Conservation (phyloP, 2,113 vertebrate genomes). For the Stigmatopora argus region DNA sequence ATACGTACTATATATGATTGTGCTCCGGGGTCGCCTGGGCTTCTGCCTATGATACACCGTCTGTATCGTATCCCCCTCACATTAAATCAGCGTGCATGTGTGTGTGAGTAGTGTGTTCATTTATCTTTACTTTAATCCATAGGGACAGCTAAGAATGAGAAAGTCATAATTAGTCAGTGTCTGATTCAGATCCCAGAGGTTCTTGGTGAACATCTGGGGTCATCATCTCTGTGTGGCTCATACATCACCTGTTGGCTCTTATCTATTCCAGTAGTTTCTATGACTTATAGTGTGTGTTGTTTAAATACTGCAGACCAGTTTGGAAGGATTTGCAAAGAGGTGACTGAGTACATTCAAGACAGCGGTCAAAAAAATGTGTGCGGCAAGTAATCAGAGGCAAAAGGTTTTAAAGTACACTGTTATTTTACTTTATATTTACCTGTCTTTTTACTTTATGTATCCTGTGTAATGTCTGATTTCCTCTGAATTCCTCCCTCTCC, state of each 20-base stretch:
- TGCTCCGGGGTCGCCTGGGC: neutral
- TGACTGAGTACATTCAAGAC: neutral
- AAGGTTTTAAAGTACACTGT: neutral
- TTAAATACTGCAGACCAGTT: conserved; percentile 20
- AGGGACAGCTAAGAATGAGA: conserved; percentile 45
- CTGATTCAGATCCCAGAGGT: conserved; percentile 60
- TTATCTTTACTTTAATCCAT: conserved; percentile 25
- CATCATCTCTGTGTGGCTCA: conserved; percentile 53
- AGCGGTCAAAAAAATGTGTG: neutral
- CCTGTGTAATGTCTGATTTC: conserved; percentile 15
- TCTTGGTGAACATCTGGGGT: conserved; percentile 57
- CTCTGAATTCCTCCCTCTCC: conserved; percentile 36
- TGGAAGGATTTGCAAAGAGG: conserved; percentile 10
- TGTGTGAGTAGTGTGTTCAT: conserved; percentile 11
- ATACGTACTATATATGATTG: neutral
- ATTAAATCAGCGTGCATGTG: conserved; percentile 29
- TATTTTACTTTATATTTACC: conserved; percentile 18
- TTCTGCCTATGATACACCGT: conserved; percentile 14
- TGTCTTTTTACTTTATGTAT: conserved; percentile 18
- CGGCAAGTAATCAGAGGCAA: conserved; percentile 6
- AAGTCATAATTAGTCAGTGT: conserved; percentile 50
- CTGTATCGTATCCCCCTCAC: conserved; percentile 36
- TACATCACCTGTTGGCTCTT: conserved; percentile 40
- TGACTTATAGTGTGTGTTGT: conserved; percentile 39
- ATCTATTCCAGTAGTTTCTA: conserved; percentile 31